These are phyloP conservation scores for Paramuricea clavata DNA, from an alignment of 92 coral and sea anemone species.

Conservation along the genomic window DNA sequence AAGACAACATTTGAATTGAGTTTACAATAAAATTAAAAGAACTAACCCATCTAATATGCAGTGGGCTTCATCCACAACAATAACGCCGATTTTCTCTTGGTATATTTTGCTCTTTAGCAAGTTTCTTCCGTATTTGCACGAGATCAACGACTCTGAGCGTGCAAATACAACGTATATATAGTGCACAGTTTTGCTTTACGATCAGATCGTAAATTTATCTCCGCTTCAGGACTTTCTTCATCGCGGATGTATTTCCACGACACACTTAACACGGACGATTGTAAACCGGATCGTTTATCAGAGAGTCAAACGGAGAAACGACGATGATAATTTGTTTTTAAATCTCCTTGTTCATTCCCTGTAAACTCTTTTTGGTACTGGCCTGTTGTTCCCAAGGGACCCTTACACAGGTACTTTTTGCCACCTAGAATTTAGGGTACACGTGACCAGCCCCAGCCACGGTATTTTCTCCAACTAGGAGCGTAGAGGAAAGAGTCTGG, in stretches of 20 bases:
- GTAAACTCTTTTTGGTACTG: too few species aligned
- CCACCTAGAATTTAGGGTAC: too few species aligned
- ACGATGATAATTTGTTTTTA: neutral
- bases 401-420: too few species aligned
- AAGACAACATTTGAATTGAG: neutral
- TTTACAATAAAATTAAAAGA: neutral
- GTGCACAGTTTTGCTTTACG: constrained; percentile 4
- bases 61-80: constrained; percentile 43
- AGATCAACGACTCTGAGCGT: constrained; percentile 27
- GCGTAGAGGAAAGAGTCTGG: too few species aligned
- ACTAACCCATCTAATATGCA: constrained; percentile 35
- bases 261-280: constrained; percentile 16
- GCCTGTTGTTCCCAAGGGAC: constrained; percentile 29
- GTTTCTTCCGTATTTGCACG: constrained; percentile 13
- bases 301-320: constrained; percentile 4
- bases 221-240: constrained; percentile 1
- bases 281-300: constrained; percentile 17
- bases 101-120: neutral
- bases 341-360: neutral
- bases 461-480: too few species aligned
- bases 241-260: neutral
- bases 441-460: too few species aligned
- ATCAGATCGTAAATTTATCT: neutral
- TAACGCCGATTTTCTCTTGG: neutral
- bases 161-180: constrained; percentile 28